Evolutionary conservation across 2,113 vertebrate species (phyloP), one percentile per base, ranked within the genome.

Genomic region (Lates calcarifer): DNA sequence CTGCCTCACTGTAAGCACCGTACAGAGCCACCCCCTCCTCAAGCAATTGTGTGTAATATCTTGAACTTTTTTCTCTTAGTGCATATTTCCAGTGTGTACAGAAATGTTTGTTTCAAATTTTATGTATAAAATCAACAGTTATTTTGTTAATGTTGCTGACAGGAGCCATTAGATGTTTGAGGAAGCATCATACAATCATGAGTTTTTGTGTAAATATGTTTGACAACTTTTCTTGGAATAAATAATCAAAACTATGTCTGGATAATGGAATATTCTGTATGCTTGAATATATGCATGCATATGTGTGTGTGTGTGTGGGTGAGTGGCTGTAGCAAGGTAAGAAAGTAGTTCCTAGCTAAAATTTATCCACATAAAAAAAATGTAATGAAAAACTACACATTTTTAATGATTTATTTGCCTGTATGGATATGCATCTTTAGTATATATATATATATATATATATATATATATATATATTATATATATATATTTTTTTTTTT

Each of bases 141-240:
- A n/a, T 83, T 84, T 86, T 87, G 68, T 87, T 83, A 73, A 64
- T 81, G 64, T 88, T 35, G 88, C 84, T 83, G 77, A 75, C 49
- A 41, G 64, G 90, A 94, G 86, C 89, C 90, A 86, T 85, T 87
- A 68, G 84, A 88, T 83, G 75, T 89, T 87, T 85, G 74, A 87
- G 35, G 66, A 91, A 81, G 74, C 79, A 86, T 87, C 12, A 26
- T 17, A 56, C 31, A 56, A 55, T 69, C 31, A 24, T 24, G 8
- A 78, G 82, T 82, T 77, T 56, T 77, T 65, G 66, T 93, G 89
- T 93, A 91, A 92, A 93, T 92, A 90, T 90, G 61, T 89, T 91
- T 90, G 83, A 90, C 72, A 82, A 81, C 22, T 77, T 92, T 93
- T 94, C 91, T 90, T 88, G 72, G 22, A 94, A 93, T 94, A 93